These are phyloP conservation scores for Orussus abietinus DNA, from an alignment of 1,140 invertebrate genomes.

Conservation along the genomic window DNA sequence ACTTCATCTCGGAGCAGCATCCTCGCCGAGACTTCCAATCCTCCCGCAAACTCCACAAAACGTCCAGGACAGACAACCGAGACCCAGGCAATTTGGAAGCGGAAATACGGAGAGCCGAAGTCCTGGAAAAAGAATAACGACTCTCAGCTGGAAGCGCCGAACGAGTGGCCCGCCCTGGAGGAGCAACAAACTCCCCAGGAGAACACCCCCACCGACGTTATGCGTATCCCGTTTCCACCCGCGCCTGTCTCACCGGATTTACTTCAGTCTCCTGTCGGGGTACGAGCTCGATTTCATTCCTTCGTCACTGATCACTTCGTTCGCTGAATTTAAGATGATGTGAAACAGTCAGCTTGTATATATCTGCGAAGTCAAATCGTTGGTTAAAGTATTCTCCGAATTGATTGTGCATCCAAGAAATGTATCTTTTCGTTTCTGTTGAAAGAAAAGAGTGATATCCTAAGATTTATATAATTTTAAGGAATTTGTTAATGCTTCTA, in stretches of 20 bases:
- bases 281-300: too few species aligned
- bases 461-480: too few species aligned
- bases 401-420: too few species aligned
- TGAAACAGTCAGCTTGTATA: too few species aligned
- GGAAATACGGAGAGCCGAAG: constrained; percentile 20
- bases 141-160: constrained; percentile 29
- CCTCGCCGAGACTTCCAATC: constrained; percentile 19
- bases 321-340: too few species aligned
- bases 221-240: constrained; percentile 26
- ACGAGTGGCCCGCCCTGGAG: constrained; percentile 32
- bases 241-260: constrained; percentile 39
- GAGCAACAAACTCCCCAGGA: constrained; percentile 34
- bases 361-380: too few species aligned
- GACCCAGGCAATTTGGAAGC: constrained; percentile 28
- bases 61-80: constrained; percentile 23
- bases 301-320: too few species aligned
- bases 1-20: constrained; percentile 27
- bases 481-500: too few species aligned
- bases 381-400: too few species aligned
- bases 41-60: constrained; percentile 25
- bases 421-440: too few species aligned
- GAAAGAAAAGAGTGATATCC: too few species aligned
- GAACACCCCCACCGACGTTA: constrained; percentile 28
- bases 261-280: too few species aligned
- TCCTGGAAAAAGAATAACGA: constrained; percentile 25